These are phyloP conservation scores for Hirudinaria manillensis DNA, from an alignment of 2,888 invertebrate species.

Conservation along the genomic window DNA sequence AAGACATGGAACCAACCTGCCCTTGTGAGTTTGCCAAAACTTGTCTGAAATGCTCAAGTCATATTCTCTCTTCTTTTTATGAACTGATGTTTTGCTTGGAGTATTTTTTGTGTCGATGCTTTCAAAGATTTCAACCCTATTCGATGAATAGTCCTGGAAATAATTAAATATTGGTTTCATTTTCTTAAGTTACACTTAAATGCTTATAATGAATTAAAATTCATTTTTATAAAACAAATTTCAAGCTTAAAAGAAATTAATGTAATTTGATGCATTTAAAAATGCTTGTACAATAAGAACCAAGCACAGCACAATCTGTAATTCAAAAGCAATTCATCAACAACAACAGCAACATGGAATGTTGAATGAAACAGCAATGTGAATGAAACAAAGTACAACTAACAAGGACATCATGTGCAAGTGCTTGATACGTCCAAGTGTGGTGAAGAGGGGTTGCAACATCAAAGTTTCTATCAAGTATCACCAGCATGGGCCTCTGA, in stretches of 20 bases:
- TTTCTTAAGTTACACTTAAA: background rate
- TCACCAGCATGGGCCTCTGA: conserved; percentile 82
- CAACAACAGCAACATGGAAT: background rate
- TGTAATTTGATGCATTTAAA: too few relatives aligned
- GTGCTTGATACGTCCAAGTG: conserved; percentile 98
- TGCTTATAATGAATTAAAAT: too few relatives aligned
- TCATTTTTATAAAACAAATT: too few relatives aligned
- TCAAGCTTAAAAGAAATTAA: too few relatives aligned
- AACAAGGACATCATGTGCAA: conserved; percentile 79
- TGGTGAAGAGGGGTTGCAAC: conserved; percentile 97
- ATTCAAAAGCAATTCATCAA: background rate
- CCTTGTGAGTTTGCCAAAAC: conserved; percentile 89
- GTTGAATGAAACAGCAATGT: background rate
- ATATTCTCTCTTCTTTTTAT: conserved; percentile 72
- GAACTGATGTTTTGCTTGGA: conserved; percentile 40
- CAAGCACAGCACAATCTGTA: too few relatives aligned
- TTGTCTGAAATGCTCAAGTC: conserved; percentile 83
- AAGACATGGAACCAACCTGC: conserved; percentile 57
- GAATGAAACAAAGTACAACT: conserved; percentile 19
- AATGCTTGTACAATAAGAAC: too few relatives aligned
- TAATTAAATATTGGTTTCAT: background rate
- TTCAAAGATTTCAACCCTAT: conserved; percentile 72
- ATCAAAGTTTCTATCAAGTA: conserved; percentile 88
- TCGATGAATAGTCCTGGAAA: conserved; percentile 71
- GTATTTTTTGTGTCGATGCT: conserved; percentile 52